Base-by-base conservation (phyloP, 2,888 invertebrate genomes). In the Pherbina coryleti region DNA sequence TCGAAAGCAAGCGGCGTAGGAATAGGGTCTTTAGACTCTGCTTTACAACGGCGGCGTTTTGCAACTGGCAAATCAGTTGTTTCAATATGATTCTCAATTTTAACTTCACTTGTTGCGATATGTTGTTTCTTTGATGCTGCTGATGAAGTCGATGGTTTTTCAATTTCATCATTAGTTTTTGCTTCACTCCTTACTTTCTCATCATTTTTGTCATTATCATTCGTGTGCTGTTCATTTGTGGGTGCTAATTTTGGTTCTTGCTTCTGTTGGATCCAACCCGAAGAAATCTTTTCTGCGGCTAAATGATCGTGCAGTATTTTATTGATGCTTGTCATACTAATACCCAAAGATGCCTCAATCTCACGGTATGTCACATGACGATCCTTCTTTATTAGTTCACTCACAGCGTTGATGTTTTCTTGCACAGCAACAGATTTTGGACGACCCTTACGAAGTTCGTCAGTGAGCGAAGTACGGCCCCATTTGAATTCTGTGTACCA, bases 21-120 rank as follows among this genome's bases (percentile, higher is more conserved):
- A 1, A 51, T 55, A 0, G 22, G 66, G 17, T 77, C 75, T 9
- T 76, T n/a, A 22, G 22, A 28, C n/a, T 72, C 78, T 9, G 72
- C 53, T 25, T 79, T 82, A n/a, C 83, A 80, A 3, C 80, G 37
- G 64, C 73, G 66, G 14, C 80, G 80, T 79, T 80, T 83, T 71
- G 74, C 19, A 64, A 76, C 77, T 31, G 80, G 79, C n/a, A 80
- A 78, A 31, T 76, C 79, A 25, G 79, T 73, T 7, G 28, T n/a
- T 55, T n/a, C 55, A 44, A 1, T 44, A 9, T 55, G 5, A 11
- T 7, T 17, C 22, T 64, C 55, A 37, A 4, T 72, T 34, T 31
- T n/a, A 19, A 44, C 64, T 57, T 76, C 60, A 22, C 22, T n/a
- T n/a, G 64, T 55, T 8, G 78, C 49, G 7, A 67, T 74, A 53